These are phyloP conservation scores for Osmerus eperlanus DNA, from an alignment of 2,113 vertebrate species.

Conservation along the genomic window DNA sequence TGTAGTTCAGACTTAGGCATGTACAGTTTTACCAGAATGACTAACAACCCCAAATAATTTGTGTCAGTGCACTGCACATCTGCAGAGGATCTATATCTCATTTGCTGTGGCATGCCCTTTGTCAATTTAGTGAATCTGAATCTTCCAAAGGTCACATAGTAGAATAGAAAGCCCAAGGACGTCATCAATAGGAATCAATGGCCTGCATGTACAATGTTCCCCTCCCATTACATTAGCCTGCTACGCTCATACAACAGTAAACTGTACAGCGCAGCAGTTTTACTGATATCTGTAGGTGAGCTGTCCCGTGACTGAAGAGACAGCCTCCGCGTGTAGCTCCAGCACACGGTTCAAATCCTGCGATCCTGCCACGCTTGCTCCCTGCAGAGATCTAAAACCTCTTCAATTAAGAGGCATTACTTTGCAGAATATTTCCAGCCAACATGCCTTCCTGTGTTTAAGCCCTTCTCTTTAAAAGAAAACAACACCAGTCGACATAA, in stretches of 20 bases:
- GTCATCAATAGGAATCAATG: slow-evolving; percentile 56
- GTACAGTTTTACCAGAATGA: slow-evolving; percentile 17
- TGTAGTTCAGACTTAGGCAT: too few species aligned
- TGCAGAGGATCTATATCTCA: slow-evolving; percentile 62
- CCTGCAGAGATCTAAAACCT: slow-evolving; percentile 39
- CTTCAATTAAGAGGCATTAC: slow-evolving; percentile 60
- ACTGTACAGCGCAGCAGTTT: too few species aligned
- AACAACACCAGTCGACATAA: slow-evolving; percentile 52
- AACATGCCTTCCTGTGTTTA: slow-evolving; percentile 48
- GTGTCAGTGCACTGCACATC: slow-evolving; percentile 35
- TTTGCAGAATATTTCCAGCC: slow-evolving; percentile 55
- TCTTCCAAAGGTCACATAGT: slow-evolving; percentile 53
- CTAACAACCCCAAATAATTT: slow-evolving; percentile 37
- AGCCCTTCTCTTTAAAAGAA: slow-evolving; percentile 39
- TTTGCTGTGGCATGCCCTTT: slow-evolving; percentile 61
- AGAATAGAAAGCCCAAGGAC: slow-evolving; percentile 43
- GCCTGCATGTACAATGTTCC: neutral
- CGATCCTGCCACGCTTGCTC: slow-evolving; percentile 14
- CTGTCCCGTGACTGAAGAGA: too few species aligned
- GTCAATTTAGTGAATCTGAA: slow-evolving; percentile 28
- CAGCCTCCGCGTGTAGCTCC: neutral
- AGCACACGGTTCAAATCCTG: slow-evolving; percentile 32
- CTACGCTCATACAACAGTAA: too few species aligned
- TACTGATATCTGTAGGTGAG: too few species aligned
- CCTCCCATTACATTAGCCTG: too few species aligned